Evolutionary conservation across 2,113 vertebrate genomes (phyloP).

Genomic region (Thoracochromis brauschi): DNA sequence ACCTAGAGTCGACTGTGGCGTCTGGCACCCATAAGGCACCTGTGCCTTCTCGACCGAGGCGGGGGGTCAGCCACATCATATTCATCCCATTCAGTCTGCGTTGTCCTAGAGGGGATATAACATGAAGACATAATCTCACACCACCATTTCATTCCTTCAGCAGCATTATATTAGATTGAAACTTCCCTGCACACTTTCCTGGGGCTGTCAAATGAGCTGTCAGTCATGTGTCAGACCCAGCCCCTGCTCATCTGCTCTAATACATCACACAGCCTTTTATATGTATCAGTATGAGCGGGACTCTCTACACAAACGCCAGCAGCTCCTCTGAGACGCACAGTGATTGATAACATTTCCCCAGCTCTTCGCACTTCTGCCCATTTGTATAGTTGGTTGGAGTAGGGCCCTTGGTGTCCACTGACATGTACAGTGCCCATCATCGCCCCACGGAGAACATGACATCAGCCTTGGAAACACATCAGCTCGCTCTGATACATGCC

Average conservation of each 20-base stretch:
- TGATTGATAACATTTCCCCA: conserved; percentile 65
- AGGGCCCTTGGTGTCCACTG: conserved; percentile 43
- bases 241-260: conserved; percentile 67
- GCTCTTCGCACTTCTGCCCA: conserved; percentile 51
- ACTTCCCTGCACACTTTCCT: conserved; percentile 67
- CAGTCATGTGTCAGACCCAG: conserved; percentile 67
- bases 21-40: conserved; percentile 2
- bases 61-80: conserved; percentile 32
- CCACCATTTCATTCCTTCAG: conserved; percentile 56
- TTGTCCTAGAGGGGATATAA: conserved; percentile 47
- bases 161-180: conserved; percentile 71
- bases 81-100: conserved; percentile 23
- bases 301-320: conserved; percentile 42
- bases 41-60: background rate
- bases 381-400: conserved; percentile 56
- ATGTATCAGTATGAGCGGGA: conserved; percentile 54
- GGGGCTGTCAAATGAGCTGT: conserved; percentile 74
- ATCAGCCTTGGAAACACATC: conserved; percentile 11
- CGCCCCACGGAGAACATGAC: conserved; percentile 19
- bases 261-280: conserved; percentile 70
- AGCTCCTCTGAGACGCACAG: conserved; percentile 17
- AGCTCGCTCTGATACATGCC: background rate
- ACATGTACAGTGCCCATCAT: conserved; percentile 31
- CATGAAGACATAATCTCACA: conserved; percentile 63
- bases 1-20: background rate